Evolutionary conservation across 2,113 vertebrate genomes (phyloP).

Genomic region (Cettia cetti): DNA sequence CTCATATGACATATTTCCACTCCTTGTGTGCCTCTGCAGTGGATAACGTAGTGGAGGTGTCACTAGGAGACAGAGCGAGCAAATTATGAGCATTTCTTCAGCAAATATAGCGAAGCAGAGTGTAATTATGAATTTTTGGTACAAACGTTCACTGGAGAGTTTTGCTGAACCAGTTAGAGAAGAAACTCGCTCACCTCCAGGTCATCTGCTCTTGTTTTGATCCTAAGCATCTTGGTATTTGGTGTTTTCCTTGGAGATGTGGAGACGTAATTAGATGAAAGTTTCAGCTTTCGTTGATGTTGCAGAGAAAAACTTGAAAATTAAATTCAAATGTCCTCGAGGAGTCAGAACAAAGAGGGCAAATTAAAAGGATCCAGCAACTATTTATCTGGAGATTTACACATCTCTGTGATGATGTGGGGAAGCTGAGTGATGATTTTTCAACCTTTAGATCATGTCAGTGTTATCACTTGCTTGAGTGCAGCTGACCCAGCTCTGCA

Average conservation of each 20-base stretch:
- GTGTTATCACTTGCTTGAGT: neutral
- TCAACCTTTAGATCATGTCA: neutral
- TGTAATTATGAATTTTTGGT: conserved; percentile 20
- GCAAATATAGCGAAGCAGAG: neutral
- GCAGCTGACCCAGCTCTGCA: neutral
- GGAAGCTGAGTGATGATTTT: neutral
- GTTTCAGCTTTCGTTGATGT: conserved; percentile 4
- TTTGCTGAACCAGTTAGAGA: conserved; percentile 48
- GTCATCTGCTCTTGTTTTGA: conserved; percentile 44
- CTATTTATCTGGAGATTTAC: conserved; percentile 35
- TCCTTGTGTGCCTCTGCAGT: neutral
- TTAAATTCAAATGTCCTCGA: conserved; percentile 43
- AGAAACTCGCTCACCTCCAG: conserved; percentile 4
- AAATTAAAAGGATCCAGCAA: conserved; percentile 48
- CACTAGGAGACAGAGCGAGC: neutral
- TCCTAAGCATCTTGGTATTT: conserved; percentile 8
- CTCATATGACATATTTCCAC: neutral
- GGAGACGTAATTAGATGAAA: conserved; percentile 45
- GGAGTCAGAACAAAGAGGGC: conserved; percentile 50
- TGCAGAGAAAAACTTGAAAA: conserved; percentile 45
- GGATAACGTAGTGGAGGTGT: neutral
- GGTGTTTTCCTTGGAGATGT: conserved; percentile 26
- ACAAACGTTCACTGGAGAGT: neutral
- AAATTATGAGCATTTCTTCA: neutral
- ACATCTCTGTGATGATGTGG: neutral